phyloP scores from a whole-genome alignment of 2,888 invertebrate genomes.

The Hipparchia semele region DNA sequence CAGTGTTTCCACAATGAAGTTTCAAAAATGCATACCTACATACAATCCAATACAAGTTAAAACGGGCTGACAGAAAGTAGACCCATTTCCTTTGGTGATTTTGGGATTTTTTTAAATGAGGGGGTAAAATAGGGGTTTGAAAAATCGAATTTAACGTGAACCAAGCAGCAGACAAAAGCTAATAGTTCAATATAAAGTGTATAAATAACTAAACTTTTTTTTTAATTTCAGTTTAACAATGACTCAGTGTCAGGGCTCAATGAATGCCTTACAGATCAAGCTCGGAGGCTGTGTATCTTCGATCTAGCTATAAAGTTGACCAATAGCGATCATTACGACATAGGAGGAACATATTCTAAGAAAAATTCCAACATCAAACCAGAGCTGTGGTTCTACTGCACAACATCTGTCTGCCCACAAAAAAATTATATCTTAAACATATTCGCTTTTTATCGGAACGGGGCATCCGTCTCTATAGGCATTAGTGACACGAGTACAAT shows the following conservation, averaged over 20 bases:
- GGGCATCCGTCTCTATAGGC: constrained; percentile 55
- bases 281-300: constrained; percentile 57
- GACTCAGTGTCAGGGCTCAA: constrained; percentile 52
- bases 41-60: no score
- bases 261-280: constrained; percentile 55
- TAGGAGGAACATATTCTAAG: constrained; percentile 64
- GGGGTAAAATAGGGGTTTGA: no score
- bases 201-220: neutral
- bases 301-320: constrained; percentile 54
- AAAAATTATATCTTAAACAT: constrained; percentile 60
- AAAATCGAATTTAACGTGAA: no score
- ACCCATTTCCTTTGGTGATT: no score
- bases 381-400: constrained; percentile 69
- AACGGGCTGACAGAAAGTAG: no score
- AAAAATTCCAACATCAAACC: constrained; percentile 53
- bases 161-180: no score
- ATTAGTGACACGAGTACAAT: constrained; percentile 52
- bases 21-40: no score
- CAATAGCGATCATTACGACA: constrained; percentile 53
- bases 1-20: no score
- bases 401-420: constrained; percentile 57
- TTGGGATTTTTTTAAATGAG: no score
- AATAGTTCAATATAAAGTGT: no score
- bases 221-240: constrained; percentile 45
- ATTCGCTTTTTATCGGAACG: constrained; percentile 61